phyloP scores from a whole-genome alignment of 2,113 vertebrate genomes.

The Beaufortia kweichowensis region DNA sequence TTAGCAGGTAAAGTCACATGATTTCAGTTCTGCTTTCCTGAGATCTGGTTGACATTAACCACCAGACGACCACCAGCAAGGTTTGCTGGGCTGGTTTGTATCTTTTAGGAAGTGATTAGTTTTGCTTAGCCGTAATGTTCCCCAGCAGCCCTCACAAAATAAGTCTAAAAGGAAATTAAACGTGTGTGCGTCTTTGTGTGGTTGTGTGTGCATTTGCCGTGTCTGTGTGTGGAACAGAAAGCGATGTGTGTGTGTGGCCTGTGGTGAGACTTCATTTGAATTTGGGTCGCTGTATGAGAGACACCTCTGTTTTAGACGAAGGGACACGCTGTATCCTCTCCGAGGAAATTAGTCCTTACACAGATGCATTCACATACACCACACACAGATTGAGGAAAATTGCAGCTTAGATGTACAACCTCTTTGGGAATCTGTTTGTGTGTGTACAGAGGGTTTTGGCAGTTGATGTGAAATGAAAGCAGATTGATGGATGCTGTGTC shows the following conservation, averaged over 20 bases:
- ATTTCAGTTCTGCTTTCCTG: slow-evolving; percentile 3
- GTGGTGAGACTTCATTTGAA: slow-evolving; percentile 13
- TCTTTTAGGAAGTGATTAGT: neutral
- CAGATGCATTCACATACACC: slow-evolving; percentile 10
- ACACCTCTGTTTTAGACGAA: slow-evolving; percentile 28
- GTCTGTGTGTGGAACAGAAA: slow-evolving; percentile 2
- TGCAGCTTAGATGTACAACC: neutral
- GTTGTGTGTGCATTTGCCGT: neutral
- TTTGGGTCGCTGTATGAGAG: slow-evolving; percentile 21
- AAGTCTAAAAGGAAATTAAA: neutral
- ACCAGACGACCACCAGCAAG: neutral
- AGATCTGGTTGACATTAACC: slow-evolving; percentile 14
- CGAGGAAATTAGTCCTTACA: slow-evolving; percentile 27
- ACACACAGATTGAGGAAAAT: neutral
- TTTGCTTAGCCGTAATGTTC: neutral
- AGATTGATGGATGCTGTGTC: slow-evolving; percentile 2
- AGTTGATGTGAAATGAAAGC: neutral
- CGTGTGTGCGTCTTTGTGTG: slow-evolving; percentile 23
- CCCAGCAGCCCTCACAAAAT: neutral
- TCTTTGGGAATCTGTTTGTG: neutral
- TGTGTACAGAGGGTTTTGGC: slow-evolving; percentile 21
- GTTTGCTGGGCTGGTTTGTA: slow-evolving; percentile 2
- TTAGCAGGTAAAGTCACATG: neutral
- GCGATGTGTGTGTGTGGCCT: slow-evolving; percentile 33
- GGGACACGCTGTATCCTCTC: slow-evolving; percentile 4